A percentile compares a stretch with the other conserved stretches of the same genome.
Evolutionary conservation across 1,140 invertebrate genomes (phyloP).

Genomic region (Neodiprion pinetum): DNA sequence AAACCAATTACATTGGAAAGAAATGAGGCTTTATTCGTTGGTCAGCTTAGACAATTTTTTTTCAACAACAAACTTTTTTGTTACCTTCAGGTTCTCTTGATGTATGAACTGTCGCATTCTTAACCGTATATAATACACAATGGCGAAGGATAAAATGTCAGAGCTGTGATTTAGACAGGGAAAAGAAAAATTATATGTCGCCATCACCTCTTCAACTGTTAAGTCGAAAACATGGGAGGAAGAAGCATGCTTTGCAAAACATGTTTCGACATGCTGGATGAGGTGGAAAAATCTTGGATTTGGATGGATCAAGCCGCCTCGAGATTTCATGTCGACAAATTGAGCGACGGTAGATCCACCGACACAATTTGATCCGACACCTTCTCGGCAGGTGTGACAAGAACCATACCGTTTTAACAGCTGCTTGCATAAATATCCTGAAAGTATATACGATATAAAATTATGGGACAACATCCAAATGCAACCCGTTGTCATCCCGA

Average conservation of each 20-base stretch:
- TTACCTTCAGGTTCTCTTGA: slow-evolving; percentile 20
- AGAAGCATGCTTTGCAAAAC: slow-evolving; percentile 14
- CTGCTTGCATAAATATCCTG: slow-evolving; percentile 11
- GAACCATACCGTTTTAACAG: not conserved
- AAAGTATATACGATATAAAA: not conserved
- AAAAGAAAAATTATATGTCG: slow-evolving; percentile 16
- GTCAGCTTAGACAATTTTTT: slow-evolving; percentile 19
- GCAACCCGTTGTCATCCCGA: not conserved
- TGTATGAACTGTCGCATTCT: slow-evolving; percentile 15
- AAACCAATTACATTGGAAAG: too few relatives aligned
- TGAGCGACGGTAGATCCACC: not conserved
- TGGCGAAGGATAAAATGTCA: slow-evolving; percentile 11
- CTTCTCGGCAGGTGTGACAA: not conserved
- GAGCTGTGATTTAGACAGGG: slow-evolving; percentile 18
- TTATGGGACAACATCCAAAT: not conserved
- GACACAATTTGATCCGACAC: not conserved
- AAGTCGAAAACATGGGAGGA: slow-evolving; percentile 5
- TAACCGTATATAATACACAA: slow-evolving; percentile 15
- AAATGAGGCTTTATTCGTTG: not conserved
- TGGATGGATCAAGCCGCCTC: slow-evolving; percentile 16
- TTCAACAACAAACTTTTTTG: slow-evolving; percentile 15
- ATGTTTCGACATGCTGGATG: slow-evolving; percentile 14
- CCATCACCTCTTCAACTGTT: slow-evolving; percentile 11
- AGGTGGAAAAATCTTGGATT: slow-evolving; percentile 14
- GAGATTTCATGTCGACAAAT: slow-evolving; percentile 15